These are phyloP conservation scores for Phthorimaea operculella DNA, from an alignment of 1,140 invertebrate genomes.

Conservation along the genomic window DNA sequence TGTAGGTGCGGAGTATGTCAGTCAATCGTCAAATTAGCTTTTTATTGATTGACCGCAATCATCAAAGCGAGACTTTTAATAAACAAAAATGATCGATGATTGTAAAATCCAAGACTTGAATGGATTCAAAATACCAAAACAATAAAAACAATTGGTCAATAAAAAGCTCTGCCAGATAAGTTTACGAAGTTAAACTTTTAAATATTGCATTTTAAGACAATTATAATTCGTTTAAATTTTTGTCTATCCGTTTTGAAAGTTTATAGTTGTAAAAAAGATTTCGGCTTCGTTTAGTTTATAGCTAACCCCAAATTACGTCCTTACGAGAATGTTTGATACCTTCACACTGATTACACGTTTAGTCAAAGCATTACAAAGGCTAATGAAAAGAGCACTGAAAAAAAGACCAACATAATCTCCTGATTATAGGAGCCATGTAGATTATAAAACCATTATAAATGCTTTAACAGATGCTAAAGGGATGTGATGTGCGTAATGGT, in stretches of 20 bases:
- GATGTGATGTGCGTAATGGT: slow-evolving; percentile 25
- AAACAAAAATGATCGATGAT: neutral
- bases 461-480: slow-evolving; percentile 36
- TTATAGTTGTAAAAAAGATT: neutral
- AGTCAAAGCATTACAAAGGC: slow-evolving; percentile 26
- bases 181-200: neutral
- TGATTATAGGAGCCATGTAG: slow-evolving; percentile 40
- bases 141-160: neutral
- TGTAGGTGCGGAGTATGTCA: neutral
- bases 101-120: neutral
- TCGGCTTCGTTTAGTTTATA: neutral
- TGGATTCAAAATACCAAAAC: neutral
- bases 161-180: neutral
- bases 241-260: neutral
- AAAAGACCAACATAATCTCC: slow-evolving; percentile 44
- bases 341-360: slow-evolving; percentile 38
- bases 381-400: slow-evolving; percentile 56
- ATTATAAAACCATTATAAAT: slow-evolving; percentile 59
- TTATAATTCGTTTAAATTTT: neutral
- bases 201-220: neutral
- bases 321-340: slow-evolving; percentile 21
- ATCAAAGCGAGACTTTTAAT: neutral
- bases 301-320: slow-evolving; percentile 37
- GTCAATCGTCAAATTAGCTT: neutral
- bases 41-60: neutral